Base-by-base conservation (phyloP, 2,888 invertebrate species). In the Deilephila elpenor region DNA sequence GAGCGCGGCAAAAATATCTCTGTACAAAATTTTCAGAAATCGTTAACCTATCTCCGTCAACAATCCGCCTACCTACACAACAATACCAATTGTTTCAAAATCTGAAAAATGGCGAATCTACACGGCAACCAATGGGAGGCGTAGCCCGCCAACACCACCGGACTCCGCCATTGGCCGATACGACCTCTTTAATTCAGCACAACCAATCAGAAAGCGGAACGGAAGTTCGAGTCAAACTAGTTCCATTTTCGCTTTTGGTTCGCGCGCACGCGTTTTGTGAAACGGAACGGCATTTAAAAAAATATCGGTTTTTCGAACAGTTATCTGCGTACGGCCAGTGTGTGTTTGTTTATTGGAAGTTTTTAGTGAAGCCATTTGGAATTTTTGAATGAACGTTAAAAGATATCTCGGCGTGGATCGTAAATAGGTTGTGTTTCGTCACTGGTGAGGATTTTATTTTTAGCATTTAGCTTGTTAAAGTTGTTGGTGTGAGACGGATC, bases 401-500 rank as follows among this genome's bases (percentile, higher is more conserved):
- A 61, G 71, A 71, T 59, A 53, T 61, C 32, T 56, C 29, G 29
- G 61, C 70, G 14, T 60, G 25, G 60, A 59, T 78, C 82, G 86
- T 86, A 90, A 88, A 86, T 92, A 91, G 93, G 89, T 92, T 91
- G 89, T 86, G 89, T 91, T 91, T 91, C 90, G 89, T 92, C 91
- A 92, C 81, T 87, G 86, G 86, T 84, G 84, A 84, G 84, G 84
- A 84, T 83, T 86, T 89, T 93, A 93, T 93, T 93, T 93, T 92
- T 94, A 94, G 93, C 86, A 86, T 91, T 90, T 90, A 91, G 93
- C 93, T 92, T 93, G 93, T 92, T 92, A 91, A 90, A 91, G 91
- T 88, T 91, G 91, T 90, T 87, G 89, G 86, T 91, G 91, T 86
- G 91, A 87, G 93, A 84, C 86, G 83, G 91, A 83, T 93, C 94